Conservation (phyloP, 1,140 invertebrate genomes). For the Temnothorax nylanderi region DNA sequence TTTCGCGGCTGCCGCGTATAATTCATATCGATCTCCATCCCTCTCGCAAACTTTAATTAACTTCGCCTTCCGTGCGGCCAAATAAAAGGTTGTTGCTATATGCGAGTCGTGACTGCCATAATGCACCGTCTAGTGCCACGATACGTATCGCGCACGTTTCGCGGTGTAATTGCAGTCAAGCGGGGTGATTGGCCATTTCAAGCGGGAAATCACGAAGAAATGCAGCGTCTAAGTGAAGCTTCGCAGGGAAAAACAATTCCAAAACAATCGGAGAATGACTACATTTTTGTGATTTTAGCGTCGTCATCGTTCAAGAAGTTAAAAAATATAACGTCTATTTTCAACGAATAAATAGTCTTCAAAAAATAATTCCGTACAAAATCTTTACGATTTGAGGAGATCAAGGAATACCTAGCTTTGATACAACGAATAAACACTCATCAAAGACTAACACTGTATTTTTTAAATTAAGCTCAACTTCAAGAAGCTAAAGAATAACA, state of each 20-base stretch:
- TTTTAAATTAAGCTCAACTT: background rate
- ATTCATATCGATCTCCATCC: constrained; percentile 25
- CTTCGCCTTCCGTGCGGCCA: constrained; percentile 37
- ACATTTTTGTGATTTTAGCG: background rate
- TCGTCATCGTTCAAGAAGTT: background rate
- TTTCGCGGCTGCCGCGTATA: background rate
- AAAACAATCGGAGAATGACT: background rate
- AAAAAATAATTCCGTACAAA: background rate
- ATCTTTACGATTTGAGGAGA: background rate
- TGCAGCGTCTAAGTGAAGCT: background rate
- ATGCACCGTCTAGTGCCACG: background rate
- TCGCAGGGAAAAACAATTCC: background rate
- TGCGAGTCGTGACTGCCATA: constrained; percentile 23
- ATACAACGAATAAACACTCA: background rate
- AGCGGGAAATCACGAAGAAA: background rate
- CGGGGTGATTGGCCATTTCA: background rate
- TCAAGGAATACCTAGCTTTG: background rate
- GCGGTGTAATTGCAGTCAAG: background rate
- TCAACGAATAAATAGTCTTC: background rate
- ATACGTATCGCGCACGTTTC: background rate
- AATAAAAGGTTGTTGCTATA: constrained; percentile 8
- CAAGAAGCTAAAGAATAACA: background rate
- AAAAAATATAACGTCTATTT: background rate
- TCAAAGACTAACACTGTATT: background rate
- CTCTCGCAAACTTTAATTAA: constrained; percentile 48